Evolutionary conservation across 2,797 vertebrate species (phyloP).

Genomic region (Cichlasoma orientale): DNA sequence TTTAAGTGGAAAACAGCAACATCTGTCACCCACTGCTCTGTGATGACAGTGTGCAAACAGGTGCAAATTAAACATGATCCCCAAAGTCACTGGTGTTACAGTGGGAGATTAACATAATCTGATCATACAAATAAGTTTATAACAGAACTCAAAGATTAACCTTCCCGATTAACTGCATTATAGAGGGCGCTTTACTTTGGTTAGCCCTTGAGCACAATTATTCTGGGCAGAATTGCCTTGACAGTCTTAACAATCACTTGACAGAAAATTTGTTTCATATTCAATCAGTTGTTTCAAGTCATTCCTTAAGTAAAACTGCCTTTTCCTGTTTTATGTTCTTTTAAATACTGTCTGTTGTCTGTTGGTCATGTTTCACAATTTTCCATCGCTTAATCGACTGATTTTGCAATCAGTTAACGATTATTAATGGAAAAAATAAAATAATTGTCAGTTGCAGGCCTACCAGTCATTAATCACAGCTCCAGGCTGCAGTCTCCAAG

Average conservation of each 20-base stretch:
- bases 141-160: neutral
- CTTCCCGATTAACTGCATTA: neutral
- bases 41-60: constrained; percentile 30
- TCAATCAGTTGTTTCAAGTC: neutral
- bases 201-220: neutral
- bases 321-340: neutral
- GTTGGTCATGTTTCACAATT: neutral
- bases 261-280: neutral
- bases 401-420: neutral
- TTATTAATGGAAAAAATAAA: neutral
- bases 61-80: constrained; percentile 30
- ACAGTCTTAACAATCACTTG: neutral
- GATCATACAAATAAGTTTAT: neutral
- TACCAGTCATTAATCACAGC: neutral
- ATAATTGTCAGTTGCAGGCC: neutral
- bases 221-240: neutral
- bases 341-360: neutral
- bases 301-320: neutral
- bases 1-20: constrained; percentile 16
- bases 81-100: neutral
- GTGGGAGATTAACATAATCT: too few relatives aligned
- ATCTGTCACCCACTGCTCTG: constrained; percentile 7
- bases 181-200: neutral
- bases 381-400: neutral
- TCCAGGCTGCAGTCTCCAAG: too few relatives aligned